Percentiles rank a stretch among this genome's conserved stretches.
Evolutionary conservation across 2,797 vertebrate genomes (phyloP).

Genomic region (Dendrocincla fuliginosa): DNA sequence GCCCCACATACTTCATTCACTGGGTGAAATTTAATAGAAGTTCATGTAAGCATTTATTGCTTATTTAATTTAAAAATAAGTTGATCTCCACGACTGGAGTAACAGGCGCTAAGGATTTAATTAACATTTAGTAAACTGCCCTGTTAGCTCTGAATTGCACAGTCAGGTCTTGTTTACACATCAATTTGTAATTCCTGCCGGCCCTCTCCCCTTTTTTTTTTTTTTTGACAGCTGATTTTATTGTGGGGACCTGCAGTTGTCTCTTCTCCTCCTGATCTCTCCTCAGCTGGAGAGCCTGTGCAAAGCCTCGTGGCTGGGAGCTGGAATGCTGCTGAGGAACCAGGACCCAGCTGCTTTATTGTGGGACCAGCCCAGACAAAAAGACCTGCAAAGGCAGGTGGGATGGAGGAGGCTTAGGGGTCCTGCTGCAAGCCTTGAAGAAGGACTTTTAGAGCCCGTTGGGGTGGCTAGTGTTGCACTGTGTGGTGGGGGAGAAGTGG

Average conservation of each 20-base stretch:
- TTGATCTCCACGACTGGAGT: slow-evolving; percentile 74
- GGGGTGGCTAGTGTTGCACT: neutral
- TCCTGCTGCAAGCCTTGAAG: neutral
- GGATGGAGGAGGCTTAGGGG: neutral
- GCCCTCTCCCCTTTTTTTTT: neutral
- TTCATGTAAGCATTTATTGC: slow-evolving; percentile 78
- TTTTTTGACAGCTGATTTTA: neutral
- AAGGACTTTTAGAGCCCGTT: neutral
- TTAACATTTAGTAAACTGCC: slow-evolving; percentile 75
- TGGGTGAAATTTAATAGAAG: slow-evolving; percentile 78
- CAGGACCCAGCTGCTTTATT: neutral
- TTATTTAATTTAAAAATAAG: slow-evolving; percentile 80
- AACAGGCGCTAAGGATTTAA: slow-evolving; percentile 77
- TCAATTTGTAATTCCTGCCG: slow-evolving; percentile 15
- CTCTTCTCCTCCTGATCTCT: neutral
- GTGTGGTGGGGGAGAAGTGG: fast-evolving
- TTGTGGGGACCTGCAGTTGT: neutral
- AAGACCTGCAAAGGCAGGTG: neutral
- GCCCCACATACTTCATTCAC: slow-evolving; percentile 67
- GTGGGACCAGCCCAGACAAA: neutral
- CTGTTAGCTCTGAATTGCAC: slow-evolving; percentile 69
- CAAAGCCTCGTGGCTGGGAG: neutral
- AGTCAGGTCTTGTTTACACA: slow-evolving; percentile 61
- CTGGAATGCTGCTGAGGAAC: neutral
- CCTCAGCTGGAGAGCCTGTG: neutral